phyloP scores from a whole-genome alignment of 2,113 vertebrate species.

The Daphoenositta chrysoptera region DNA sequence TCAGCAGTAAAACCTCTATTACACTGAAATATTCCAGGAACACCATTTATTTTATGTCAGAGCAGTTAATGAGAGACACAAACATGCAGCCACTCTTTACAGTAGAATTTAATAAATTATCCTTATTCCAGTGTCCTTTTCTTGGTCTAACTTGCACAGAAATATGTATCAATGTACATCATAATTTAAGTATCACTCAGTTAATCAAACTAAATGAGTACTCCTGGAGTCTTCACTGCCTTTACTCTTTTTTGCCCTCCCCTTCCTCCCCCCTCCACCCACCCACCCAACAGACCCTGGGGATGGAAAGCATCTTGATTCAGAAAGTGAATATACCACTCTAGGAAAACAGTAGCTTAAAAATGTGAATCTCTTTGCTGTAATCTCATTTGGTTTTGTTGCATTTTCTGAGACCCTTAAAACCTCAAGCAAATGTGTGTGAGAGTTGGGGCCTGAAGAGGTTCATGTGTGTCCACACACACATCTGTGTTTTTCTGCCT shows the following conservation, averaged over 20 bases:
- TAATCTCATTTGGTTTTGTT: background rate
- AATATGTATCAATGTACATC: background rate
- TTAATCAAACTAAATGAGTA: background rate
- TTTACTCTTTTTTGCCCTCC: background rate
- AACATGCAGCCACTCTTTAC: background rate
- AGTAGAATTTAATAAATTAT: background rate
- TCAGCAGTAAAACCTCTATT: background rate
- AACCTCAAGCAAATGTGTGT: background rate
- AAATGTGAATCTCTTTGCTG: background rate
- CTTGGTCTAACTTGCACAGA: background rate
- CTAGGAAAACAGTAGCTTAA: background rate
- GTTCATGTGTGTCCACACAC: background rate
- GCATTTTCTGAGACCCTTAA: background rate
- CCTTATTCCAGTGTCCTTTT: background rate
- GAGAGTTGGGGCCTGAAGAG: background rate
- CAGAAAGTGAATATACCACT: background rate
- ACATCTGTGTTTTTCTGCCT: background rate
- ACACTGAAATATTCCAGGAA: slow-evolving; percentile 5
- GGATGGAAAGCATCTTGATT: background rate
- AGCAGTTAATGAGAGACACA: background rate
- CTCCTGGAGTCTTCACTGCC: background rate
- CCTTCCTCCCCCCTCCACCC: background rate
- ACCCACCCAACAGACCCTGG: background rate
- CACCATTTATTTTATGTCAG: background rate
- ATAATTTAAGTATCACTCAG: background rate